A percentile compares a stretch with the other conserved stretches of the same genome.
phyloP scores from a whole-genome alignment of 2,797 vertebrate species.

The Kryptolebias ocellatus region DNA sequence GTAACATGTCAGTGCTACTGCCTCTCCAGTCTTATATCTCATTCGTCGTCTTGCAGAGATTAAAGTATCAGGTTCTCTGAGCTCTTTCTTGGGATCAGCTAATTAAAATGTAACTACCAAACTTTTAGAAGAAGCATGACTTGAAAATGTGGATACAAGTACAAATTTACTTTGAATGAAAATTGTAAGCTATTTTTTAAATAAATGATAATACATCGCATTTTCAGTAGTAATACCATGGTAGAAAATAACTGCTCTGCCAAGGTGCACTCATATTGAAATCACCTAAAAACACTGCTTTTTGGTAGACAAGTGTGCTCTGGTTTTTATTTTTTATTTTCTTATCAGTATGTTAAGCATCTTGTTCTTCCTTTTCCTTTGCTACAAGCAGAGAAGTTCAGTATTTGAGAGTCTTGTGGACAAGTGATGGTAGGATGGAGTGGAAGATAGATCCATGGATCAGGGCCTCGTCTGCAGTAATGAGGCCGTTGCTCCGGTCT shows the following conservation, averaged over 20 bases:
- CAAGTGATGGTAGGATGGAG: no score
- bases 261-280: conserved; percentile 23
- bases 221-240: neutral
- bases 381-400: no score
- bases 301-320: neutral
- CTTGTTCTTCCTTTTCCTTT: no score
- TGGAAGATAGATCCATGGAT: no score
- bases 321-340: no score
- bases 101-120: neutral
- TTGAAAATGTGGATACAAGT: neutral
- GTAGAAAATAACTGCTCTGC: conserved; percentile 29
- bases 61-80: conserved; percentile 4
- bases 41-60: conserved; percentile 14
- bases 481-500: no score
- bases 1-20: conserved; percentile 28
- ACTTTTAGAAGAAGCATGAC: no score
- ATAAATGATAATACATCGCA: conserved; percentile 9
- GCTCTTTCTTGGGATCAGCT: neutral
- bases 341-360: no score
- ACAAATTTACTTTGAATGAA: neutral
- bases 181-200: conserved; percentile 28
- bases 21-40: conserved; percentile 28
- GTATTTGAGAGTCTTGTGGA: no score
- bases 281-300: conserved; percentile 36
- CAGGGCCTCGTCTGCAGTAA: no score